Percentiles rank a stretch among this genome's conserved stretches.
Evolutionary conservation across 1,140 invertebrate species (phyloP).

Genomic region (Polypedilum pembai): DNA sequence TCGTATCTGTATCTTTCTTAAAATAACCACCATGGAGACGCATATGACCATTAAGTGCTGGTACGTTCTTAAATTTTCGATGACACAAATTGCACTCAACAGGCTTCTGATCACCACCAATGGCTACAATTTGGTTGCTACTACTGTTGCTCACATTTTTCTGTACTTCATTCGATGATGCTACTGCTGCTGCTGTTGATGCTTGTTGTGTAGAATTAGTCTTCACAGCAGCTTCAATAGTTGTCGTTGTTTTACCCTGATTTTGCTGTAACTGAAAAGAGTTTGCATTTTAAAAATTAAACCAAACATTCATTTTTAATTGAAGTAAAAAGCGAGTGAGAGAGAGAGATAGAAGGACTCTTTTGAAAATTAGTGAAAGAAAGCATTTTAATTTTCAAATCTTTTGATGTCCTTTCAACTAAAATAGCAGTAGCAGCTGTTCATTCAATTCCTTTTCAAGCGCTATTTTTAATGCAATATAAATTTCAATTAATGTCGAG

Average conservation of each 20-base stretch:
- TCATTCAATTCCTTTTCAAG: not conserved
- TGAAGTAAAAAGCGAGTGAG: not conserved
- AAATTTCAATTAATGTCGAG: conserved; percentile 23
- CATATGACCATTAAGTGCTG: conserved; percentile 95
- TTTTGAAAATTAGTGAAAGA: no score
- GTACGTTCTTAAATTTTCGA: conserved; percentile 92
- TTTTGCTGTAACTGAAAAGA: not conserved
- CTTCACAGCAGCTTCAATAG: conserved; percentile 27
- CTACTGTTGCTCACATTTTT: not conserved
- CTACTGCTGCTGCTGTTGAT: conserved; percentile 41
- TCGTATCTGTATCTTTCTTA: conserved; percentile 85
- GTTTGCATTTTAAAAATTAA: conserved; percentile 24
- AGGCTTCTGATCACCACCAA: conserved; percentile 58
- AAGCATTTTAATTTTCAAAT: no score
- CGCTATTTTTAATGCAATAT: conserved; percentile 25
- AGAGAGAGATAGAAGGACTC: not conserved
- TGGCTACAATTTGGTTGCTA: not conserved
- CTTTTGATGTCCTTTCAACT: no score
- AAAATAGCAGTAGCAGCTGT: not conserved
- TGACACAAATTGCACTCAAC: conserved; percentile 92
- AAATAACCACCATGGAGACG: conserved; percentile 92
- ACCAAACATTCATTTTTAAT: not conserved
- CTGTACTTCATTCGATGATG: not conserved
- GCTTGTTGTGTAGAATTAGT: conserved; percentile 39
- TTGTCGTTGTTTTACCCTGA: conserved; percentile 34